phyloP scores from a whole-genome alignment of 1,140 invertebrate genomes.

The Latrodectus geometricus region DNA sequence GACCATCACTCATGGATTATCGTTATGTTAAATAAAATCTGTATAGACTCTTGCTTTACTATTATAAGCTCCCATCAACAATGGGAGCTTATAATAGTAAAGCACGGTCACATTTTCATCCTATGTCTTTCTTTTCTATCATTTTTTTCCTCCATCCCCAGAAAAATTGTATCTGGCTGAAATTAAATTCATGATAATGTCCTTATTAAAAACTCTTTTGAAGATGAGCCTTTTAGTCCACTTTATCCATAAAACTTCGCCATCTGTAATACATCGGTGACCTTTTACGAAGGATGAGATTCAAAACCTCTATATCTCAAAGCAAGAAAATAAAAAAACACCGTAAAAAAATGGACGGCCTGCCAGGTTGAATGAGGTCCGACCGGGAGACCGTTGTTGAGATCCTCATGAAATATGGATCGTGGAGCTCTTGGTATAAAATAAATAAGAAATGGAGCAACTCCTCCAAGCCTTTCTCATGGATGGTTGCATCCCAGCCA shows the following conservation, averaged over 20 bases:
- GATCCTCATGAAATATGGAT: conserved; percentile 54
- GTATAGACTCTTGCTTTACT: no score
- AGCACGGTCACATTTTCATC: no score
- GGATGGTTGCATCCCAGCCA: conserved; percentile 12
- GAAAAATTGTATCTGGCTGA: no score
- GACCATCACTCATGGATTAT: no score
- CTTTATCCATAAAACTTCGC: background rate
- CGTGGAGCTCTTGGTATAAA: conserved; percentile 41
- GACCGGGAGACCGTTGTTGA: conserved; percentile 25
- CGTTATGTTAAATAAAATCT: no score
- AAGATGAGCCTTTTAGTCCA: no score
- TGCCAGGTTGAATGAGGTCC: conserved; percentile 25
- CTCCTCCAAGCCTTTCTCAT: conserved; percentile 34
- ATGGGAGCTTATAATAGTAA: no score
- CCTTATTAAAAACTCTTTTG: no score
- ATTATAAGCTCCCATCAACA: no score
- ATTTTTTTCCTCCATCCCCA: no score
- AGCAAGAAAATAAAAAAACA: background rate
- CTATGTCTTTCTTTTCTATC: no score
- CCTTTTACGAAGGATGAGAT: conserved; percentile 3
- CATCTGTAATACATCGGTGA: background rate
- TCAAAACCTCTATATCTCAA: conserved; percentile 10
- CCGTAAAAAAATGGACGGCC: background rate
- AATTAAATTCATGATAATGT: no score
- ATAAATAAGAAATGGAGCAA: conserved; percentile 23